Evolutionary conservation across 2,113 vertebrate species (phyloP).

Genomic region (Cygnus buccinator): DNA sequence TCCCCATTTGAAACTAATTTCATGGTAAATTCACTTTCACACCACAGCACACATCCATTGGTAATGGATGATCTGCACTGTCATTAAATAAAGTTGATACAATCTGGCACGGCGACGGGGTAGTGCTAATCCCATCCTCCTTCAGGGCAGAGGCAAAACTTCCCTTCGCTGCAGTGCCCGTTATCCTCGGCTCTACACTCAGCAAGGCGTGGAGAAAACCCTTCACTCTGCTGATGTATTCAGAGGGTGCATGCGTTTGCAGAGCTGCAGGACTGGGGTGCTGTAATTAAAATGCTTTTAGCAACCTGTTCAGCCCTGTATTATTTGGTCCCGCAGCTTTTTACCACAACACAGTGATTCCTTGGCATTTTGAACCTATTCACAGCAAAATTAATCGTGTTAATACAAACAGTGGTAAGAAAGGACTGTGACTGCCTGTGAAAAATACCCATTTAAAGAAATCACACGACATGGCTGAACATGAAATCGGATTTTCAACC

Average conservation of each 20-base stretch:
- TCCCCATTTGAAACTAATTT: neutral
- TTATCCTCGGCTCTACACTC: fast-evolving
- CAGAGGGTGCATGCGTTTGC: fast-evolving
- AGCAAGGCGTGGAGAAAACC: fast-evolving
- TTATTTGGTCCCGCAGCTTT: neutral
- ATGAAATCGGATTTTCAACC: neutral
- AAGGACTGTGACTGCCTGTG: neutral
- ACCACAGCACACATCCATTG: neutral
- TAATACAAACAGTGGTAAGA: neutral
- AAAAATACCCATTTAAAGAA: neutral
- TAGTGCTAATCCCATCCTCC: neutral
- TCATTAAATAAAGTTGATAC: neutral
- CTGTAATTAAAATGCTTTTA: neutral
- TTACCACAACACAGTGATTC: neutral
- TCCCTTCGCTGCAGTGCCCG: fast-evolving
- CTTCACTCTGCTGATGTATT: neutral
- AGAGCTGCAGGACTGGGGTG: neutral
- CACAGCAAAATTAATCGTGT: neutral
- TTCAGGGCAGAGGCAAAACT: neutral
- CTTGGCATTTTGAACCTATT: neutral
- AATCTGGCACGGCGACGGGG: neutral
- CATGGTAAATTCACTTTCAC: neutral
- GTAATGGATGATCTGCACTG: neutral
- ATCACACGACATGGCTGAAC: neutral
- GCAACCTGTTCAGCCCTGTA: neutral